Conservation (phyloP, 1,140 invertebrate species). For the Drosophila ercepeae region DNA sequence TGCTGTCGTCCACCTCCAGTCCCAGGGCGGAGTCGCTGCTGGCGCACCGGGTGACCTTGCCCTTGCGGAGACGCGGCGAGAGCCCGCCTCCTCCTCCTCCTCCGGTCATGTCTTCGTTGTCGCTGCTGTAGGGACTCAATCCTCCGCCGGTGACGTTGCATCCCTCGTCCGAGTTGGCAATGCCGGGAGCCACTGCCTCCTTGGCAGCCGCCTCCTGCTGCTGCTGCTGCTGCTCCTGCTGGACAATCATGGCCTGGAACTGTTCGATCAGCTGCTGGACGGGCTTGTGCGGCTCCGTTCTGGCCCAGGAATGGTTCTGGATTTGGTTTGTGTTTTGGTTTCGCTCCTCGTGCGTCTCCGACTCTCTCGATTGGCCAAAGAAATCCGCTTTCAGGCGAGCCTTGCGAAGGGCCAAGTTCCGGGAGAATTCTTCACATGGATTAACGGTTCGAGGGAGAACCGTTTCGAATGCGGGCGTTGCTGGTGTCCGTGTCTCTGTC, state of each 20-base stretch:
- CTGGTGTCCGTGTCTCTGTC: not conserved
- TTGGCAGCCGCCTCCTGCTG: conserved; percentile 1
- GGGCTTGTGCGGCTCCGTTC: conserved; percentile 2
- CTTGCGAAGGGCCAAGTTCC: conserved; percentile 52
- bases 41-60: conserved; percentile 77
- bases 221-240: conserved; percentile 44
- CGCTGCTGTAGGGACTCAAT: conserved; percentile 74
- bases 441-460: conserved; percentile 5
- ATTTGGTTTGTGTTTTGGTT: not conserved
- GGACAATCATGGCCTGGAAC: conserved; percentile 70
- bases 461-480: not conserved
- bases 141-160: conserved; percentile 61
- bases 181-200: conserved; percentile 46
- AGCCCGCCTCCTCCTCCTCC: conserved; percentile 1
- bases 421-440: conserved; percentile 43
- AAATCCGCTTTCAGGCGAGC: conserved; percentile 65
- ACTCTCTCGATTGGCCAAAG: conserved; percentile 38
- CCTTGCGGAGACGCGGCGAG: conserved; percentile 28
- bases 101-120: conserved; percentile 55
- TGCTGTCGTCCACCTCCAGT: conserved; percentile 73
- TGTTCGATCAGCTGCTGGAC: conserved; percentile 63
- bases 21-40: conserved; percentile 81
- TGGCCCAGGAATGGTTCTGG: not conserved
- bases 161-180: conserved; percentile 81
- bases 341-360: not conserved